Percentiles rank a stretch among this genome's conserved stretches.
Evolutionary conservation across 2,797 vertebrate species (phyloP).

Genomic region (Hybognathus amarus): DNA sequence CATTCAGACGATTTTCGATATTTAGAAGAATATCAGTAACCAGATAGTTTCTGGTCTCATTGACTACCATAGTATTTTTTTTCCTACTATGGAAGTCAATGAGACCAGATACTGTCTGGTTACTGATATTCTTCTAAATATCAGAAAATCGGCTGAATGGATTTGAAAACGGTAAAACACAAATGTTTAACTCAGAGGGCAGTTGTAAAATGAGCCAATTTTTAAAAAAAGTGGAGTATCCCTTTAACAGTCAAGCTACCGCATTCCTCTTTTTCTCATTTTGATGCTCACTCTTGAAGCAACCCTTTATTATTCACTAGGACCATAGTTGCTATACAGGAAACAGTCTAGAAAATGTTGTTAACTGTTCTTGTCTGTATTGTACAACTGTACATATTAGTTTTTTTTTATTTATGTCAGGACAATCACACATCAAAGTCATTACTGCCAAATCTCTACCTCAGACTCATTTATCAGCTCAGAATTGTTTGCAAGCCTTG

Average conservation of each 20-base stretch:
- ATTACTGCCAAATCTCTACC: constrained; percentile 53
- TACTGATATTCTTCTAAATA: too few species aligned
- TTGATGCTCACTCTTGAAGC: not conserved
- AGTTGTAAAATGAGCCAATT: too few species aligned
- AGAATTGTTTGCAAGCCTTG: not conserved
- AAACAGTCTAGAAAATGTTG: constrained; percentile 2
- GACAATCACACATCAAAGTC: constrained; percentile 21
- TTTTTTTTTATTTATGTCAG: not conserved
- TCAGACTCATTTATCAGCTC: constrained; percentile 34
- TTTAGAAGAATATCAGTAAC: too few species aligned
- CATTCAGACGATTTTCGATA: too few species aligned
- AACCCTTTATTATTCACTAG: not conserved
- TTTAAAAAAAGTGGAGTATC: too few species aligned
- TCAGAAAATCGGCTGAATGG: too few species aligned
- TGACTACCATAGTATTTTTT: too few species aligned
- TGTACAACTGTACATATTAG: not conserved
- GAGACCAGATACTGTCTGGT: too few species aligned
- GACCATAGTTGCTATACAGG: not conserved
- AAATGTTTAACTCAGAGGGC: too few species aligned
- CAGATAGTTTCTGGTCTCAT: too few species aligned
- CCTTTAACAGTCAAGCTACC: not conserved
- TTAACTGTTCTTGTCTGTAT: constrained; percentile 7
- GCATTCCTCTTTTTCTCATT: not conserved
- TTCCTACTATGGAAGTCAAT: too few species aligned
- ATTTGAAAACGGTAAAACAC: too few species aligned